A percentile compares a stretch with the other conserved stretches of the same genome.
phyloP scores from a whole-genome alignment of 92 coral and sea anemone species.

The Plumapathes pennacea region DNA sequence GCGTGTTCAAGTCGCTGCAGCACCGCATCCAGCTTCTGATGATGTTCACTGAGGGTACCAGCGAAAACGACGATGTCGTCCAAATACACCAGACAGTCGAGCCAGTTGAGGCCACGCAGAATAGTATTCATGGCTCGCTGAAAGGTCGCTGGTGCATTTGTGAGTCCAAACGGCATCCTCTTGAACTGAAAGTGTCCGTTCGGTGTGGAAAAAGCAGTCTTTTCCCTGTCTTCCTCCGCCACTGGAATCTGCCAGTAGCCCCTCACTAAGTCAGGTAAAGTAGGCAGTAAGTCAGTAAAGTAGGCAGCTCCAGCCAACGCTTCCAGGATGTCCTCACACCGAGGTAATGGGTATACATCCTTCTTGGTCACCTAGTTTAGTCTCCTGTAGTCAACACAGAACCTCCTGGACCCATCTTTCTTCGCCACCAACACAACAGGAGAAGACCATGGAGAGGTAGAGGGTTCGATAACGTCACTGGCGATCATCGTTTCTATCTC shows the following conservation, averaged over 20 bases:
- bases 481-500: no score
- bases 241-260: slow-evolving; percentile 28
- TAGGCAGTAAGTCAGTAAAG: slow-evolving; percentile 29
- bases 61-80: slow-evolving; percentile 38
- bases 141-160: slow-evolving; percentile 31
- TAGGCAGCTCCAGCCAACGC: slow-evolving; percentile 25
- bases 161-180: slow-evolving; percentile 26
- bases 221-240: slow-evolving; percentile 19
- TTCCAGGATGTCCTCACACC: slow-evolving; percentile 38
- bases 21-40: slow-evolving; percentile 11
- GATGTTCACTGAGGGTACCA: slow-evolving; percentile 19
- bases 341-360: slow-evolving; percentile 43
- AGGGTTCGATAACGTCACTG: no score
- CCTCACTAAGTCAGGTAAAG: slow-evolving; percentile 27
- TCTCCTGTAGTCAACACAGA: slow-evolving; percentile 44
- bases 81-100: slow-evolving; percentile 28
- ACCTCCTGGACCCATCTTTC: no score
- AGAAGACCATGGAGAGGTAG: no score
- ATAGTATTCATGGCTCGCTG: slow-evolving; percentile 17
- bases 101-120: slow-evolving; percentile 20
- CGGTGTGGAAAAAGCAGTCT: slow-evolving; percentile 38
- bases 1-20: slow-evolving; percentile 31
- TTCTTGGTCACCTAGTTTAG: slow-evolving; percentile 34
- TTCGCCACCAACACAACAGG: no score
- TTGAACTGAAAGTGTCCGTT: slow-evolving; percentile 43